Percentiles rank a stretch among this genome's conserved stretches.
Evolutionary conservation across 2,888 invertebrate species (phyloP).

Genomic region (Tribolium freemani): DNA sequence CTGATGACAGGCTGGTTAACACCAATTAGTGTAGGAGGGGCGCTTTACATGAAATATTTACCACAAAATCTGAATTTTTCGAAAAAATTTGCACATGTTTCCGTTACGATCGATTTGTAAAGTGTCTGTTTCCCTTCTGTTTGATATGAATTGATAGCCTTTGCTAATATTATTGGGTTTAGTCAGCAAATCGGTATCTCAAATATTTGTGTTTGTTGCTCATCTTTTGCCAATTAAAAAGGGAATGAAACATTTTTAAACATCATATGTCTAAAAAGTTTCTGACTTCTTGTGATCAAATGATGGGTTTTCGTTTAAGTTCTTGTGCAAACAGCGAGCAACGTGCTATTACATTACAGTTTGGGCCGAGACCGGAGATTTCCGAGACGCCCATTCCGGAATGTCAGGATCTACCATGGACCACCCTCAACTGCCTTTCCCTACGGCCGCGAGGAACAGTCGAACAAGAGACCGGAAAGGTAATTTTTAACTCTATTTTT

Average conservation of each 20-base stretch:
- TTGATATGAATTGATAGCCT: neutral
- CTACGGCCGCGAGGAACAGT: slow-evolving; percentile 73
- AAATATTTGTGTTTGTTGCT: no score
- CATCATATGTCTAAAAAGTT: no score
- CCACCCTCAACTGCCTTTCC: slow-evolving; percentile 80
- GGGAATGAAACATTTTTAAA: no score
- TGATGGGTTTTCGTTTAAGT: slow-evolving; percentile 5
- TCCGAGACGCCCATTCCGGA: slow-evolving; percentile 84
- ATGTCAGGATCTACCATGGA: slow-evolving; percentile 73
- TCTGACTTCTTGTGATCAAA: neutral
- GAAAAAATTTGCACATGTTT: neutral
- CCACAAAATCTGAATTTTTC: neutral
- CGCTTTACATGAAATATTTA: slow-evolving; percentile 51
- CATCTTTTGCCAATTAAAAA: no score
- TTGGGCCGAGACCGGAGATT: slow-evolving; percentile 92
- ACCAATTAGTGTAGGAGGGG: slow-evolving; percentile 56
- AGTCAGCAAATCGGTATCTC: neutral
- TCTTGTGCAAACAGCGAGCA: slow-evolving; percentile 56
- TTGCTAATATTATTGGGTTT: neutral
- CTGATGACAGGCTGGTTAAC: slow-evolving; percentile 53
- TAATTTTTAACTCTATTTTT: slow-evolving; percentile 53
- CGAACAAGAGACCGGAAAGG: slow-evolving; percentile 78
- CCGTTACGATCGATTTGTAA: neutral
- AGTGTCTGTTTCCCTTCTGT: neutral
- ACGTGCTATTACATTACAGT: slow-evolving; percentile 74